These are phyloP conservation scores for Nasonovia ribisnigri DNA, from an alignment of 2,888 invertebrate species.

Conservation along the genomic window DNA sequence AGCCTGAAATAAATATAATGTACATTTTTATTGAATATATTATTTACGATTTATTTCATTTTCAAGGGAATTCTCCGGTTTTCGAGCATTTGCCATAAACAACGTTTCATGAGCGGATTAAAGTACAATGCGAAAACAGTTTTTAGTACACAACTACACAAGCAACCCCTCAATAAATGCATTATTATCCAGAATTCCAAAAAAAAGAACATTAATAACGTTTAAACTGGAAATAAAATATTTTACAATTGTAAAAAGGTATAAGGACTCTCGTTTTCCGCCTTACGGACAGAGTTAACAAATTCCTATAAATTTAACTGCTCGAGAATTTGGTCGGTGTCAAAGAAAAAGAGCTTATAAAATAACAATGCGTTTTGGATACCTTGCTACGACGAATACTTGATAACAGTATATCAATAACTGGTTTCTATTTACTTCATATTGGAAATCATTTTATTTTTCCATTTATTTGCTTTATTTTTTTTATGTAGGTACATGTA, in stretches of 20 bases:
- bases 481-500: not conserved
- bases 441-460: not conserved
- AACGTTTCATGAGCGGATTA: not conserved
- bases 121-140: constrained; percentile 8
- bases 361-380: not conserved
- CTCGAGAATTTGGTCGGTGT: not conserved
- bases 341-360: not conserved
- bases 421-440: not conserved
- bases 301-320: not conserved
- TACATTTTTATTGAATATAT: constrained; percentile 23
- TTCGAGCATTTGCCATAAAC: constrained; percentile 14
- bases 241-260: not conserved
- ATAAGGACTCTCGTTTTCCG: not conserved
- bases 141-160: not conserved
- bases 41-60: constrained; percentile 34
- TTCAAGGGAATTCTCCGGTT: constrained; percentile 25
- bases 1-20: constrained; percentile 11
- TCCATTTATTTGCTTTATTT: no score
- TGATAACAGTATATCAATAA: not conserved
- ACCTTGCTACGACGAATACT: not conserved
- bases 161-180: not conserved
- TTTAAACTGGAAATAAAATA: not conserved
- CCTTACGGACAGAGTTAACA: not conserved
- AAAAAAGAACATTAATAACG: not conserved
- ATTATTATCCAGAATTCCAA: not conserved